A percentile compares a stretch with the other conserved stretches of the same genome.
Conservation (phyloP, 2,888 invertebrate genomes). For the Tanypteryx hageni region DNA sequence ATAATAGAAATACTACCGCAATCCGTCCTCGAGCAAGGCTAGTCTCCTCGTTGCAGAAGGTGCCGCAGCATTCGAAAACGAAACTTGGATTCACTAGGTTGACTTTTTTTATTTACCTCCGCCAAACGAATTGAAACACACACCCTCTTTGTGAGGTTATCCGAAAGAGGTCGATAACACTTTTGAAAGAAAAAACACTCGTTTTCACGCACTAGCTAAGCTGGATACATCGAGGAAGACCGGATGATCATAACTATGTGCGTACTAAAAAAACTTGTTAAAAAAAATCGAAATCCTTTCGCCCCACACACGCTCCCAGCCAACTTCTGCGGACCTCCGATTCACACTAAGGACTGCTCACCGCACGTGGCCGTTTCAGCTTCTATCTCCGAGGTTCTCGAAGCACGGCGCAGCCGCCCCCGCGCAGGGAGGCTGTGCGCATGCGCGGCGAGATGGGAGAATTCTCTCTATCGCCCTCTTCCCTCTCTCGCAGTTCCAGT, state of each 20-base stretch:
- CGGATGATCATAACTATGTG: neutral
- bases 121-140: neutral
- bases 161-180: neutral
- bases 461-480: too few species aligned
- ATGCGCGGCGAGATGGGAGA: neutral
- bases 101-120: too few species aligned
- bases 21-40: too few species aligned
- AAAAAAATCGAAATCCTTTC: slow-evolving; percentile 15
- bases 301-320: neutral
- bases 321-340: neutral
- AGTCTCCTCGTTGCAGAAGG: too few species aligned
- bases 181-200: neutral
- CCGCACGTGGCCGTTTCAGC: slow-evolving; percentile 5
- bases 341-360: neutral
- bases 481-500: too few species aligned
- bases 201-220: neutral
- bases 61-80: too few species aligned
- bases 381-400: neutral
- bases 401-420: neutral
- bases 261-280: neutral
- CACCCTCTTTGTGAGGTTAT: neutral
- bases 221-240: neutral
- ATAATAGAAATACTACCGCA: too few species aligned
- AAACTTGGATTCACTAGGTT: too few species aligned
- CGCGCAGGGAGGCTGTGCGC: neutral